Evolutionary conservation across 2,888 invertebrate genomes (phyloP), one percentile per base, ranked within the genome.

Genomic region (Drosophila subquinaria): DNA sequence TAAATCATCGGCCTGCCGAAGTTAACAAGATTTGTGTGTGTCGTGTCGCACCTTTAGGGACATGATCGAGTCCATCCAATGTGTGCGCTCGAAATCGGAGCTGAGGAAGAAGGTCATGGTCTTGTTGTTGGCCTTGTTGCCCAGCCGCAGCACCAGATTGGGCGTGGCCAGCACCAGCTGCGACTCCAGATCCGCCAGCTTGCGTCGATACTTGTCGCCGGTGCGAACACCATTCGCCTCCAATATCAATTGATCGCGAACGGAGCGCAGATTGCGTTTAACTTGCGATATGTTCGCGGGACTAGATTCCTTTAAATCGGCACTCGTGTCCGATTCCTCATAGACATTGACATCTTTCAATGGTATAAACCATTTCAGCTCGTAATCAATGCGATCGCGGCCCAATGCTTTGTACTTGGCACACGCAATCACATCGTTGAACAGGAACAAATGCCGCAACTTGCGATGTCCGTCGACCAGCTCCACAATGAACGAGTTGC

Each of bases 401-500:
- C 97, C 96, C 8, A 96, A 95, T 13, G 97, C 96, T 95, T 98
- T 97, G 90, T 97, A 97, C 94, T 97, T 98, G 87, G 98, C 98
- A 94, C 98, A 98, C 60, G 98, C 97, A 81, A 98, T 96, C 53
- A 98, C 97, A 92, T 98, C 98, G 90, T 97, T 98, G 92, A 98
- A 98, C 17, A 98, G 95, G 93, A 98, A 98, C 75, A 98, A 94
- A 94, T 98, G 98, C 70, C 98, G 94, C 75, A 98, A 93, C 93
- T 98, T 98, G 68, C 98, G 94, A 92, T 97, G 96, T 11, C 96
- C 96, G 90, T 97, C 97, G 4, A 97, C 96, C 63, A 97, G 94
- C 93, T 98, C 98, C 23, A 98, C 98, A 73, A 98, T 97, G 91
- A 98, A 98, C 0, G 98, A 98, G 93, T 98, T 98, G 93, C 98